Conservation (phyloP, 2,113 vertebrate species). For the Mirounga angustirostris region DNA sequence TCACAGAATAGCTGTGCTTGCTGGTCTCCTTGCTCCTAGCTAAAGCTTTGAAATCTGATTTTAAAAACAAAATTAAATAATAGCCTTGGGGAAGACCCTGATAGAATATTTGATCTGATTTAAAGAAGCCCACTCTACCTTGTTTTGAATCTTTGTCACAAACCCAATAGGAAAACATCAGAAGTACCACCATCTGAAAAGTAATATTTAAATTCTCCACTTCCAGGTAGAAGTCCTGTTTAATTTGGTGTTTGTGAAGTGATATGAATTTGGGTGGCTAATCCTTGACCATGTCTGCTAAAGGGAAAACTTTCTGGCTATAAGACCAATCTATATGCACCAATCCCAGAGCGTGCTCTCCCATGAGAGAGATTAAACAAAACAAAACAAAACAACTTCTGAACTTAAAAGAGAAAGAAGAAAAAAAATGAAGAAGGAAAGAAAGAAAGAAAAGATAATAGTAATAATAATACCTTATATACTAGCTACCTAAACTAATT, state of each 20-base stretch:
- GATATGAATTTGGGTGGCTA: neutral
- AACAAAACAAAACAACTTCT: neutral
- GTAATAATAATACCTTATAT: neutral
- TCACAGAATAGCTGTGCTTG: neutral
- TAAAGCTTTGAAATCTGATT: neutral
- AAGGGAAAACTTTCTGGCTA: neutral
- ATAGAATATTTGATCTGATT: neutral
- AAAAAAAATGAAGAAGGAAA: neutral
- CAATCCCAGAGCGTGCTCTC: neutral
- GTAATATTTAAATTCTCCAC: neutral
- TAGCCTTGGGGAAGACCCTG: neutral
- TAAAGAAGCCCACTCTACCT: neutral
- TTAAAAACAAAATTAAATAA: conserved; percentile 4
- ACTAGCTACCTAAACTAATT: neutral
- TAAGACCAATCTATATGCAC: neutral
- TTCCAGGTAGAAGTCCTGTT: neutral
- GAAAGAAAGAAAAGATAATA: neutral
- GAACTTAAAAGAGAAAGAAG: neutral
- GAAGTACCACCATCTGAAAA: neutral
- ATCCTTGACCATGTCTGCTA: neutral
- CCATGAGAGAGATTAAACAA: neutral
- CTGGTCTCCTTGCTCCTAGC: neutral
- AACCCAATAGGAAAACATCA: neutral
- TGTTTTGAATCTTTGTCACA: neutral
- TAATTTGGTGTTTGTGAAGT: neutral